A percentile compares a stretch with the other conserved stretches of the same genome.
Conservation (phyloP, 2,888 invertebrate genomes). For the Hydropsyche betteni region DNA sequence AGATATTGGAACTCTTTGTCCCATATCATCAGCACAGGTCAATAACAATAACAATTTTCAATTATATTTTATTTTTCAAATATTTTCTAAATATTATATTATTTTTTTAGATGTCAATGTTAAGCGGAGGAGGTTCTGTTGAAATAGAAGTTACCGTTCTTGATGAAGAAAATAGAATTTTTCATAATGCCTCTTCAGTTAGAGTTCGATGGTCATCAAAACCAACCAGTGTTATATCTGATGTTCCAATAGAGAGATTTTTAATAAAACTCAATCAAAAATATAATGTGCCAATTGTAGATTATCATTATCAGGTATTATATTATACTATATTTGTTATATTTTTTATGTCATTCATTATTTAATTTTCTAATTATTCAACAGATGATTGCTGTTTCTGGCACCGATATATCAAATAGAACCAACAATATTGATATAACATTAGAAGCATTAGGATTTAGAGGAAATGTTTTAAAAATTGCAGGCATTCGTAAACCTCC, state of each 20-base stretch:
- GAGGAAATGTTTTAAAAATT: slow-evolving; percentile 37
- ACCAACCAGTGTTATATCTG: slow-evolving; percentile 35
- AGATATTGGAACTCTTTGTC: slow-evolving; percentile 40
- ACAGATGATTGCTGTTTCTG: slow-evolving; percentile 7
- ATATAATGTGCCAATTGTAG: slow-evolving; percentile 41
- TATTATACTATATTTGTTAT: neutral
- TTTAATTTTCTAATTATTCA: slow-evolving; percentile 17
- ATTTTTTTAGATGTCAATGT: slow-evolving; percentile 38
- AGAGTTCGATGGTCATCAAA: slow-evolving; percentile 37
- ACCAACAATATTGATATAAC: slow-evolving; percentile 13
- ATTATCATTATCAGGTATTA: slow-evolving; percentile 47
- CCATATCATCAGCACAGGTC: slow-evolving; percentile 47
- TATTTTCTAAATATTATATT: neutral
- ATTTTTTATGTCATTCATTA: neutral
- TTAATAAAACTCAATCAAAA: slow-evolving; percentile 36
- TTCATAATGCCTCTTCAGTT: slow-evolving; percentile 48
- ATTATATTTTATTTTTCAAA: neutral
- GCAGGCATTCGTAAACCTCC: slow-evolving; percentile 38
- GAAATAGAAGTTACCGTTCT: slow-evolving; percentile 41
- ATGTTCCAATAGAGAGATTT: slow-evolving; percentile 32
- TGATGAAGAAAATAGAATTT: slow-evolving; percentile 39
- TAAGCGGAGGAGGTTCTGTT: slow-evolving; percentile 35
- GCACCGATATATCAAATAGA: slow-evolving; percentile 10
- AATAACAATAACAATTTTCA: neutral
- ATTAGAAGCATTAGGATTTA: slow-evolving; percentile 24